A percentile compares a stretch with the other conserved stretches of the same genome.
Evolutionary conservation across 2,113 vertebrate genomes (phyloP).

Genomic region (Arizona elegans): DNA sequence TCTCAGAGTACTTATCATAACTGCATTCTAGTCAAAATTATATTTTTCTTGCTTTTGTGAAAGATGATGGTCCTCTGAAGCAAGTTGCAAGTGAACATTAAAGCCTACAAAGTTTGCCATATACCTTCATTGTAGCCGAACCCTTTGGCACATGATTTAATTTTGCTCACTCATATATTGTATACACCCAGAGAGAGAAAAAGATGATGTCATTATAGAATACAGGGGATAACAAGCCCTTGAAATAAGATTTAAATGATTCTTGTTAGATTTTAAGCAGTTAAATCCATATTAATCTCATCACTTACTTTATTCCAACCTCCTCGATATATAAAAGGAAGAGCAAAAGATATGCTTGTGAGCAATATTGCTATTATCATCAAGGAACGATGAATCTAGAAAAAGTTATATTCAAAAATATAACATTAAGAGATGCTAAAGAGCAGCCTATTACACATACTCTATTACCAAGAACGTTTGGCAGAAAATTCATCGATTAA

Average conservation of each 20-base stretch:
- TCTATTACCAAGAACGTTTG: neutral
- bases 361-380: constrained; percentile 78
- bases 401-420: neutral
- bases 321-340: constrained; percentile 83
- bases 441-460: neutral
- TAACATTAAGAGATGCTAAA: neutral
- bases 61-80: neutral
- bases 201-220: neutral
- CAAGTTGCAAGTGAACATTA: neutral
- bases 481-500: neutral
- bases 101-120: neutral
- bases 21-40: neutral
- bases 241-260: neutral
- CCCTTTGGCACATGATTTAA: neutral
- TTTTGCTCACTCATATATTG: neutral
- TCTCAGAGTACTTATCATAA: neutral
- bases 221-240: neutral
- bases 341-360: constrained; percentile 74
- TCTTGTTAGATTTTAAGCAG: neutral
- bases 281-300: neutral
- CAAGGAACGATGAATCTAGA: constrained; percentile 78
- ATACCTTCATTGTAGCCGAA: neutral
- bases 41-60: neutral
- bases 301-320: constrained; percentile 81
- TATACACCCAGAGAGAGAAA: neutral